Percentiles rank a stretch among this genome's conserved stretches.
These are phyloP conservation scores for Zosterops hypoxanthus DNA, from an alignment of 2,113 vertebrate species.

Conservation along the genomic window DNA sequence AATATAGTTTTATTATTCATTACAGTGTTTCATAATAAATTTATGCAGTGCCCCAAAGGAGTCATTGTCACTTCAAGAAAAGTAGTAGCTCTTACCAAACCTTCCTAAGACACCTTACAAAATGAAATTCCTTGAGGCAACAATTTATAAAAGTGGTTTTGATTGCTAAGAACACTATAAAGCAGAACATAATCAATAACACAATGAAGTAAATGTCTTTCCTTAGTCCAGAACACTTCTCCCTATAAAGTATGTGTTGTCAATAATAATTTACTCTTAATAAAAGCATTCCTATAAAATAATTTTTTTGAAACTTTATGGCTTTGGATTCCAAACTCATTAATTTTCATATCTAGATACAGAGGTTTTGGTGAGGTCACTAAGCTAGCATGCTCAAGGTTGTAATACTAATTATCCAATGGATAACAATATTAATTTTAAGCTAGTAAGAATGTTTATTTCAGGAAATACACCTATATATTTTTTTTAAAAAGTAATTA, in stretches of 20 bases:
- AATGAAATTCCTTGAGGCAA: background rate
- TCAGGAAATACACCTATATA: background rate
- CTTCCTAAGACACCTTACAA: background rate
- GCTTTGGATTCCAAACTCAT: background rate
- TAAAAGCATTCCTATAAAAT: background rate
- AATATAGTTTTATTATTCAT: slow-evolving; percentile 30
- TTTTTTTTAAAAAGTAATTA: background rate
- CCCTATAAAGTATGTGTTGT: background rate
- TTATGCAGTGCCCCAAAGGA: background rate
- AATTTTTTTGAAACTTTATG: background rate
- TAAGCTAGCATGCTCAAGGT: background rate
- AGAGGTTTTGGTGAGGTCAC: background rate
- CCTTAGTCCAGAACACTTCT: background rate
- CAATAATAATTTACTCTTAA: background rate
- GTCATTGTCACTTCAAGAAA: background rate
- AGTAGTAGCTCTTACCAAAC: slow-evolving; percentile 5
- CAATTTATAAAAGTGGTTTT: background rate
- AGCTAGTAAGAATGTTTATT: background rate
- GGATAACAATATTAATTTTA: background rate
- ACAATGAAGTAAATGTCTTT: background rate
- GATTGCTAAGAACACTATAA: background rate
- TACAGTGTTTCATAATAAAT: slow-evolving; percentile 12
- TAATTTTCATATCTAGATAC: background rate
- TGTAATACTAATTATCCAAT: background rate
- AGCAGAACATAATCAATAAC: slow-evolving; percentile 10